phyloP scores from a whole-genome alignment of 2,113 vertebrate genomes.

The Sylvia atricapilla region DNA sequence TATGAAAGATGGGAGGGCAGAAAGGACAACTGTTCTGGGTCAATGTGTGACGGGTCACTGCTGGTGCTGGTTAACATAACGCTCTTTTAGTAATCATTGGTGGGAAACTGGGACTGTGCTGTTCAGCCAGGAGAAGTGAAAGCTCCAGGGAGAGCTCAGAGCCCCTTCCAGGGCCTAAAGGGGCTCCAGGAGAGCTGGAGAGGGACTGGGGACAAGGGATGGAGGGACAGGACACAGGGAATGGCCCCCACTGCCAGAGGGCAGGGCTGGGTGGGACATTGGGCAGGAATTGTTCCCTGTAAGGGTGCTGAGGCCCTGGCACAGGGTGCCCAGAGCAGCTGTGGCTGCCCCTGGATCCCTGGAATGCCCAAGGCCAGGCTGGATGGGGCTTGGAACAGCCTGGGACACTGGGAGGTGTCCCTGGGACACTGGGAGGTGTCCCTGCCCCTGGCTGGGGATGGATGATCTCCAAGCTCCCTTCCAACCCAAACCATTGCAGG shows the following conservation, averaged over 20 bases:
- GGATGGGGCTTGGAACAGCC: rapidly evolving
- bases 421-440: neutral
- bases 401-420: neutral
- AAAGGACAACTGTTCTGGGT: neutral
- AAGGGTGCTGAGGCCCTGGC: neutral
- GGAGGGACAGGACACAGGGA: neutral
- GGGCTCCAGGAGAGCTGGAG: neutral
- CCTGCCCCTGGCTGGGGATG: neutral
- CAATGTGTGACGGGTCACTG: neutral
- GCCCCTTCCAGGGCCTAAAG: neutral
- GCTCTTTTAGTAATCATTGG: neutral
- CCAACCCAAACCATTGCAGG: neutral
- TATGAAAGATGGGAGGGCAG: neutral
- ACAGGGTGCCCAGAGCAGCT: neutral
- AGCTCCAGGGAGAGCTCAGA: neutral
- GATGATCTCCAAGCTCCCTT: neutral
- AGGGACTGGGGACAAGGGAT: neutral
- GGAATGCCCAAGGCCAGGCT: neutral
- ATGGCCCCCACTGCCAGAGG: neutral
- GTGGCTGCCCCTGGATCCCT: neutral
- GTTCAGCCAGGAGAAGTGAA: neutral
- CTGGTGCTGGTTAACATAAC: neutral
- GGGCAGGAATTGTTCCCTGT: rapidly evolving
- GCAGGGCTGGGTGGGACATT: rapidly evolving
- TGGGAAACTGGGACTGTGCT: neutral